These are phyloP conservation scores for Megaleporinus macrocephalus DNA, from an alignment of 2,113 vertebrate genomes.

Conservation along the genomic window DNA sequence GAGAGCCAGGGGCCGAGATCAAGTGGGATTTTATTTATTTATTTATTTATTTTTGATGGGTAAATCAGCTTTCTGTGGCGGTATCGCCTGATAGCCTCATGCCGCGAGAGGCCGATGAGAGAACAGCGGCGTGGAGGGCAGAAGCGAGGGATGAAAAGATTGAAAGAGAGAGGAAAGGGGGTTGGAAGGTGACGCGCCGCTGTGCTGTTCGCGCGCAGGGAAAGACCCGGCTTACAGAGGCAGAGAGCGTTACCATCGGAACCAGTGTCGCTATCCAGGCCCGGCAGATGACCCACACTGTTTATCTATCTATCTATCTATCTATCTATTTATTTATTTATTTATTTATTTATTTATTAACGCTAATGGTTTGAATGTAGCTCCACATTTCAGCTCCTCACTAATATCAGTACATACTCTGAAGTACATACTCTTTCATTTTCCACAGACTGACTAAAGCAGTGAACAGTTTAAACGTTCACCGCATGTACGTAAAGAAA, in stretches of 20 bases:
- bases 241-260: not conserved
- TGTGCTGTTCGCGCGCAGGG: conserved; percentile 31
- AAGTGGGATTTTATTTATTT: too few species aligned
- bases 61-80: conserved; percentile 51
- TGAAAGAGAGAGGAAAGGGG: conserved; percentile 48
- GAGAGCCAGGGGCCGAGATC: conserved; percentile 24
- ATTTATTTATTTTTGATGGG: conserved; percentile 40
- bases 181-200: conserved; percentile 26
- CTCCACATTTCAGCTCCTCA: too few species aligned
- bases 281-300: not conserved
- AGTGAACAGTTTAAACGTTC: too few species aligned
- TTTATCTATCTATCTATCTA: not conserved
- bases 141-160: conserved; percentile 35
- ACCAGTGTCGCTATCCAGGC: not conserved
- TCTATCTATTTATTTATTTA: not conserved
- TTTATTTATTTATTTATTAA: too few species aligned
- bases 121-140: conserved; percentile 33
- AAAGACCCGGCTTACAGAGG: conserved; percentile 6
- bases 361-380: too few species aligned
- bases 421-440: too few species aligned
- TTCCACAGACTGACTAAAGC: too few species aligned
- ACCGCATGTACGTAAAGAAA: too few species aligned
- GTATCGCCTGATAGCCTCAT: conserved; percentile 47
- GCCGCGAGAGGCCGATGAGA: conserved; percentile 48
- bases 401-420: too few species aligned